Base-by-base conservation (phyloP, 2,797 vertebrate genomes). In the Falco columbarius region DNA sequence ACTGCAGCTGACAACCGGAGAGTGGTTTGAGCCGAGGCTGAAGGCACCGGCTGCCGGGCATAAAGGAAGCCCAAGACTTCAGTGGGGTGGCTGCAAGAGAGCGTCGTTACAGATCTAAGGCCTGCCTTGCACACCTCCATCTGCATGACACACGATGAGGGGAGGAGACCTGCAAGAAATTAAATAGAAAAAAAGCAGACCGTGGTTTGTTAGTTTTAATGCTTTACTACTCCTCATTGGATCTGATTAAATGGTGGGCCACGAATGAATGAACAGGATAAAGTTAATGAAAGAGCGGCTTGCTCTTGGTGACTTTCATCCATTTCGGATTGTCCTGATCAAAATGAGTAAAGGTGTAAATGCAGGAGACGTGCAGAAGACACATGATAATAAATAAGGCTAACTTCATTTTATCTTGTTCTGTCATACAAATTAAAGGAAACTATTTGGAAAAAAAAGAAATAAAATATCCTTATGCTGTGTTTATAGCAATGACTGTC, bases 1-100 rank as follows among this genome's bases (percentile, higher is more conserved):
- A 47, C 7, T 0, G 0, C 30, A 29, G 56, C 21, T 51, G 54
- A 20, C 44, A 67, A 27, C 24, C n/a, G 1, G 3, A 66, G 11
- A 8, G 30, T 38, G 40, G 40, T 38, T 61, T 73, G 52, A 80
- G 38, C 36, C 24, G 46, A 72, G 58, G 54, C 18, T 65, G 67
- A 68, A 85, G 54, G 32, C 30, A 81, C 8, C 2, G 0, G 40
- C 32, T 1, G 1, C 32, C 1, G 1, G 42, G 30, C 30, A 7
- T 46, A 32, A 63, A 44, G 34, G 30, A 65, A 14, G 34, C 6
- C 21, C 61, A 49, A 23, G 30, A 49, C 52, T 82, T 83, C 24
- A 6, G 0, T 55, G 20, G 5, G 13, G 49, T 21, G 26, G 8
- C 42, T 81, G 40, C n/a, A 81, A 51, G 24, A 65, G 7, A 17